A percentile compares a stretch with the other conserved stretches of the same genome.
Conservation (phyloP, 2,797 vertebrate genomes). For the Triplophysa bombifrons region DNA sequence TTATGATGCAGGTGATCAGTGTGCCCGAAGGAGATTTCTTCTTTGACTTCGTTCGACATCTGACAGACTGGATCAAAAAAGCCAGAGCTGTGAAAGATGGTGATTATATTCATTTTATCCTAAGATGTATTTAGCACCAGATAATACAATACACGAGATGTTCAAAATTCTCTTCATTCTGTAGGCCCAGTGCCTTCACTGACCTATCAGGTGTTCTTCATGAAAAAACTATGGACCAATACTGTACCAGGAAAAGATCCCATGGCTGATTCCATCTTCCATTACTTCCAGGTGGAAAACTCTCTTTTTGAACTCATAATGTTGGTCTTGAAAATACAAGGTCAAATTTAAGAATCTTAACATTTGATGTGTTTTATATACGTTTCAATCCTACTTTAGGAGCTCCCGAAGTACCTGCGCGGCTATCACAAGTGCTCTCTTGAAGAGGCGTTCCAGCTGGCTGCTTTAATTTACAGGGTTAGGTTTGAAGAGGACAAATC, state of each 20-base stretch:
- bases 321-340: neutral
- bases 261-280: constrained; percentile 96
- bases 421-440: constrained; percentile 96
- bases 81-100: constrained; percentile 89
- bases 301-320: neutral
- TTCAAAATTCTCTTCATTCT: constrained; percentile 20
- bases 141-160: neutral
- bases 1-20: constrained; percentile 87
- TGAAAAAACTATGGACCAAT: constrained; percentile 98
- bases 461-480: constrained; percentile 92
- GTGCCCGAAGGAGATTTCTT: constrained; percentile 98
- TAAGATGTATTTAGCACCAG: neutral
- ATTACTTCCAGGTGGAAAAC: constrained; percentile 90
- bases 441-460: constrained; percentile 93
- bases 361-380: too few species aligned
- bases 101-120: constrained; percentile 61
- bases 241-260: constrained; percentile 94
- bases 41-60: constrained; percentile 97
- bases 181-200: constrained; percentile 91
- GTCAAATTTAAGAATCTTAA: neutral
- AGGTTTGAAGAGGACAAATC: constrained; percentile 97
- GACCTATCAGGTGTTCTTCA: constrained; percentile 99
- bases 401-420: constrained; percentile 94
- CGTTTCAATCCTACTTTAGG: constrained; percentile 69
- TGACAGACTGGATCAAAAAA: constrained; percentile 99